Evolutionary conservation across 2,797 vertebrate species (phyloP), one percentile per base, ranked within the genome.

Genomic region (Anableps anableps): DNA sequence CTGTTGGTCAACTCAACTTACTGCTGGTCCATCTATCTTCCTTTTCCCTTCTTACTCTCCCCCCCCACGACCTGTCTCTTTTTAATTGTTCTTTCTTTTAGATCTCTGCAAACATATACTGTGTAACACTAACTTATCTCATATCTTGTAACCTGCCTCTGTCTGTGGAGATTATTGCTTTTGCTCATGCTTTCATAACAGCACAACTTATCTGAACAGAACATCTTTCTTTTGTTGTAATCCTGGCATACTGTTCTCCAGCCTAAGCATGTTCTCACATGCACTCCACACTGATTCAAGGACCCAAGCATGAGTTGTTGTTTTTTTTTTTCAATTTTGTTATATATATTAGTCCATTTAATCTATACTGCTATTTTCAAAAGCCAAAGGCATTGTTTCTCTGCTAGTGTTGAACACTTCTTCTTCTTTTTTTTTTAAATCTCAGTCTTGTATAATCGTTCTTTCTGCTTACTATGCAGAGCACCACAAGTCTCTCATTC

Each of bases 381-480:
- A 68, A 53, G 6, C 14, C 31, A 74, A 19, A 47, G n/a, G 29
- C 6, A 14, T 74, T 17, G 2, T 68, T 51, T 79, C 53, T 51
- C 68, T 14, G 31, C 41, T 82, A 60, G 41, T 21, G 77, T 71
- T 13, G 4, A 38, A 0, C 29, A 47, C 72, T 26, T 71, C 8
- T 55, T n/a, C 6, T 78, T 60, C 26, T 72, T 71, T 71, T 78
- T 64, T 36, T 76, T 77, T 75, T 70, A 51, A 23, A 83, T 60
- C 76, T 79, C 76, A 84, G 48, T 80, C 74, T 66, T 70, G 75
- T 87, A 60, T 88, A 85, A 81, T 87, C 55, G 26, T 71, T 74
- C 72, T 48, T 53, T 81, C 89, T 83, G 78, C 88, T 93, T 91
- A 76, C 73, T 89, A 94, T 94, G 88, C 92, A 88, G 68, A 85